Conservation (phyloP, 1,140 invertebrate species). For the Stratiolaelaps scimitus region DNA sequence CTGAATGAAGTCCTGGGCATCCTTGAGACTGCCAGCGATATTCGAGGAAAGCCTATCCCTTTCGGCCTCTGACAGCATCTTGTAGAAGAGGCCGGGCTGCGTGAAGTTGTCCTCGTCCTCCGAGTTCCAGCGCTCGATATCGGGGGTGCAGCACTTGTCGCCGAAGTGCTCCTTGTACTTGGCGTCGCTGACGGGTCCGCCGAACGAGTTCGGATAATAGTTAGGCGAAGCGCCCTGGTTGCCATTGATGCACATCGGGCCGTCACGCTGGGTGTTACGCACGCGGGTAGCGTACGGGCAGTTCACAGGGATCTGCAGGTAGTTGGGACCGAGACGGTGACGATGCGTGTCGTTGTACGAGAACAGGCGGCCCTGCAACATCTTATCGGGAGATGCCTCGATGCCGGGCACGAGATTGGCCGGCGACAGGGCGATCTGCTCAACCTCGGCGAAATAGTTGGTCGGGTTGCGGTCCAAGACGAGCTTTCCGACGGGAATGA, state of each 20-base stretch:
- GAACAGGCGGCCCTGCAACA: slow-evolving; percentile 85
- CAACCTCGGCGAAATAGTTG: slow-evolving; percentile 83
- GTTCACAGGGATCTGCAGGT: slow-evolving; percentile 85
- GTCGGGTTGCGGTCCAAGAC: slow-evolving; percentile 74
- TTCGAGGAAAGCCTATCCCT: slow-evolving; percentile 61
- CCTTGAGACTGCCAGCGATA: slow-evolving; percentile 59
- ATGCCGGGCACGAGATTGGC: slow-evolving; percentile 81
- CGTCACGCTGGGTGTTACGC: slow-evolving; percentile 77
- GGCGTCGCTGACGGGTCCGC: slow-evolving; percentile 16
- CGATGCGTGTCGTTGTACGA: slow-evolving; percentile 88
- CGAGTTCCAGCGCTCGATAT: slow-evolving; percentile 55
- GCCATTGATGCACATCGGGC: slow-evolving; percentile 46
- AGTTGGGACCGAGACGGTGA: slow-evolving; percentile 82
- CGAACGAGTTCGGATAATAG: slow-evolving; percentile 33
- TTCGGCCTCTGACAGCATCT: slow-evolving; percentile 57
- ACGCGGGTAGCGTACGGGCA: slow-evolving; percentile 56
- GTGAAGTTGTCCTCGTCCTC: slow-evolving; percentile 78
- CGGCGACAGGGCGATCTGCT: slow-evolving; percentile 86
- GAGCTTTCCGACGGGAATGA: slow-evolving; percentile 80
- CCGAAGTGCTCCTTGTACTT: slow-evolving; percentile 32
- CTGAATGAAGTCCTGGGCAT: slow-evolving; percentile 71
- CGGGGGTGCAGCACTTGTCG: slow-evolving; percentile 30
- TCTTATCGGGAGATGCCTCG: slow-evolving; percentile 80
- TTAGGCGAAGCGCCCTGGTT: slow-evolving; percentile 39
- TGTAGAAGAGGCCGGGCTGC: slow-evolving; percentile 69